A percentile compares a stretch with the other conserved stretches of the same genome.
These are phyloP conservation scores for Lepus americanus DNA, from an alignment of 2,113 vertebrate species.

Conservation along the genomic window DNA sequence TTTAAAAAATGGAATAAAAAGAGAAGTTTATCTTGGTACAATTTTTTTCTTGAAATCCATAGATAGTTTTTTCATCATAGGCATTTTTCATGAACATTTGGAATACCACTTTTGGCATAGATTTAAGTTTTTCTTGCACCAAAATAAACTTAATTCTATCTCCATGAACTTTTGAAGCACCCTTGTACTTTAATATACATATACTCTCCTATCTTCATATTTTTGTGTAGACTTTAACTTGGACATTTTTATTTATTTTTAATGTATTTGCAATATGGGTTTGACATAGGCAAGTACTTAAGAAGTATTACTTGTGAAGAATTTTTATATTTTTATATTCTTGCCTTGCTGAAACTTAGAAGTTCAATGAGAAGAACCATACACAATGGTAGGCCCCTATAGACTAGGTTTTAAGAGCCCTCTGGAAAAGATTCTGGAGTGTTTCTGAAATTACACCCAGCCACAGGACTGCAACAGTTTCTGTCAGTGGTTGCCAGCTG, in stretches of 20 bases:
- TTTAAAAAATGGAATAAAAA: too few species aligned
- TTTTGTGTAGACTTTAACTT: not conserved
- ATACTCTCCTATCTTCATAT: not conserved
- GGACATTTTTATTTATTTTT: constrained; percentile 3
- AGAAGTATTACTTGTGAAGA: not conserved
- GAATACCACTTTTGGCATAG: too few species aligned
- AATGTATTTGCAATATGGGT: not conserved
- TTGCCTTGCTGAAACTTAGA: constrained; percentile 15
- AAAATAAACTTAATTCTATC: too few species aligned
- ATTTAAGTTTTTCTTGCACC: too few species aligned
- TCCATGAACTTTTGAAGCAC: too few species aligned
- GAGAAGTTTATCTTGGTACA: too few species aligned
- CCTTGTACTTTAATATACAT: not conserved
- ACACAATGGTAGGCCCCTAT: not conserved
- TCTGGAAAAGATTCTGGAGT: not conserved
- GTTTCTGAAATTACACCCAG: not conserved
- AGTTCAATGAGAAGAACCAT: constrained; percentile 8
- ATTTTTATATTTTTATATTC: not conserved
- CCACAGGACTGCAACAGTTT: not conserved
- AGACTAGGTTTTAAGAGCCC: not conserved
- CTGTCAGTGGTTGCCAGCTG: not conserved
- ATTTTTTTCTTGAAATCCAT: too few species aligned
- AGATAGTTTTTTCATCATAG: too few species aligned
- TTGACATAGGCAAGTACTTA: constrained; percentile 36
- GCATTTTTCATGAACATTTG: too few species aligned